Base-by-base conservation (phyloP, 1,140 invertebrate genomes). In the Gonioctena quinquepunctata region DNA sequence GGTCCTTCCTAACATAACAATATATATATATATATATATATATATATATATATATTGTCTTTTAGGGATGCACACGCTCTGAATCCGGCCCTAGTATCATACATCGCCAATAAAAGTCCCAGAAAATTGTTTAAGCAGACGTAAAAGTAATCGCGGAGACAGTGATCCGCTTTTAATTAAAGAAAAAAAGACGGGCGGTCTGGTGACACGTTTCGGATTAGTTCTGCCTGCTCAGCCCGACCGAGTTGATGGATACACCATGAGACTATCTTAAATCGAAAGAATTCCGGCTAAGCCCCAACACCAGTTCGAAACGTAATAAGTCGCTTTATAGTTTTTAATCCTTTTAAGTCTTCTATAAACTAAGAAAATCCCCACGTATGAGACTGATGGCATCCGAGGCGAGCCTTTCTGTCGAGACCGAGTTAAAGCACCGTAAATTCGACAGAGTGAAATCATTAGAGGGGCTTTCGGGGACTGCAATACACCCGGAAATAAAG, bases 151-250 rank as follows among this genome's bases (percentile, higher is more conserved):
- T 50, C 19, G 42, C 42, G 48, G 49, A 50, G 62, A 65, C 62
- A 65, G 42, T 65, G 62, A 65, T 65, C 62, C 62, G 48, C 23
- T 50, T 65, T 65, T 65, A 52, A 64, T 49, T 64, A 64, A 59
- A 59, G 56, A 59, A 56, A 56, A 52, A 59, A 59, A 59, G 25
- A 19, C 25, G 56, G 7, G 56, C 16, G 56, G 25, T 59, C 25
- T n/a, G 25, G 56, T 25, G 56, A 59, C 56, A 59, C 21, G 56
- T 25, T 25, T 59, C 56, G 25, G 56, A 59, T 59, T 59, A 59
- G 25, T 59, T 59, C 21, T 59, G 56, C 11, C 56, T 59, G 56
- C 25, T 25, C 25, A 25, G n/a, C 33, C 7, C 7, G n/a, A 18
- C 3, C 16, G 11, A 18, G 56, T 59, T 59, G 56, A 59, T 26